Base-by-base conservation (phyloP, 2,888 invertebrate species). In the Leucophenga montana region DNA sequence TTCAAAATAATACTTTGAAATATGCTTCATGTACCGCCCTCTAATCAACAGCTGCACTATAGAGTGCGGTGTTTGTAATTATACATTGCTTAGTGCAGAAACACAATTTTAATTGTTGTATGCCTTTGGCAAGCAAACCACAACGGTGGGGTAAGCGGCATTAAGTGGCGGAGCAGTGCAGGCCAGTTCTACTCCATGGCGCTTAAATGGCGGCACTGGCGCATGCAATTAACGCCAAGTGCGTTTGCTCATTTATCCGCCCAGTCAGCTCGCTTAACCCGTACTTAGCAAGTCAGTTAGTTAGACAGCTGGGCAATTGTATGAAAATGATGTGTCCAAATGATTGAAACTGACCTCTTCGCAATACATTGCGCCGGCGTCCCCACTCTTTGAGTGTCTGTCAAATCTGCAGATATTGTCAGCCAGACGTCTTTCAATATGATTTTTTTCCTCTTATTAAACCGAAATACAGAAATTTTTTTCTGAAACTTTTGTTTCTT, bases 21-120 rank as follows among this genome's bases (percentile, higher is more conserved):
- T 39, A 39, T 39, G 39, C 39, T 1, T 11, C 39, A 39, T 64
- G 62, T 48, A 18, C 20, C 62, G 62, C 62, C 62, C 20, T 56
- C 66, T 54, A 56, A 31, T 50, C 31, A 46, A 59, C 56, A 46
- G 64, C 56, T 68, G 70, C 64, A 61, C 70, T 57, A 50, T 16
- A 65, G 68, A 71, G 75, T 69, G 75, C 73, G 68, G 71, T 27
- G 67, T 11, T 70, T 77, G 73, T 74, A 77, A 77, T 78, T 78
- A 77, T 71, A 70, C 46, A 33, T 16, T 27, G 33, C 18, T 20
- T 13, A 20, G 27, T 20, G 39, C 50, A 50, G 56, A 22, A 77
- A 77, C 75, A 77, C 73, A 50, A 77, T 77, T 77, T 77, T 75
- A 77, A 77, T 73, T 75, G 73, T 73, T 75, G 73, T 75, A 67